Base-by-base conservation (phyloP, 1,140 invertebrate species). In the Calephelis nemesis region DNA sequence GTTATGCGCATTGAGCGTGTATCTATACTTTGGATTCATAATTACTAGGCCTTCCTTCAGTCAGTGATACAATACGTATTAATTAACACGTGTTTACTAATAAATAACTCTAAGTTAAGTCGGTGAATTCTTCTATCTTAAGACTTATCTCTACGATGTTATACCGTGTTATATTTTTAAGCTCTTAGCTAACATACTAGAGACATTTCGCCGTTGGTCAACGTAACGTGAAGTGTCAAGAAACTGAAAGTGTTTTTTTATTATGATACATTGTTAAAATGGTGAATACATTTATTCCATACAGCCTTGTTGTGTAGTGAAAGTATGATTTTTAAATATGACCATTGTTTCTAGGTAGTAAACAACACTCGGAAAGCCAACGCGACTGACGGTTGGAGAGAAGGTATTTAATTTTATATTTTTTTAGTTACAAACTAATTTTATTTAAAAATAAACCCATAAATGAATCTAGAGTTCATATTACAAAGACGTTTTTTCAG, bases 351-450 rank as follows among this genome's bases (percentile, higher is more conserved):
- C 47, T 84, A 92, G 92, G 90, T 92, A 68, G 90, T 91, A 64
- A 92, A 92, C 68, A 92, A 88, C 71, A 88, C 85, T 19, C 86
- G 90, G 66, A 92, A 88, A 76, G 83, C 86, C 11, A 75, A 82
- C 45, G 81, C 79, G 30, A 74, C 86, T 30, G 92, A 92, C 73
- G 87, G 83, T 75, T 91, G 85, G 89, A 88, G 89, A 75, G 87
- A 90, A 88, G 87, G 88, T 91, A 82, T 72, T 62, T 65, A 47
- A 54, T 45, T 54, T 39, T 54, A 15, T 13, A 30, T 48, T 62
- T 15, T 39, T 45, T 47, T 58, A 47, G 6, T 12, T 30, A 11
- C 30, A 4, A 30, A 30, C 30, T 30, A n/a, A 8, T 60, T 58
- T 62, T 7, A 62, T 5, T 40, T 10, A 6, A 62, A 7, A n/a